phyloP scores from a whole-genome alignment of 2,888 invertebrate genomes.

The Druceiella hillmani region DNA sequence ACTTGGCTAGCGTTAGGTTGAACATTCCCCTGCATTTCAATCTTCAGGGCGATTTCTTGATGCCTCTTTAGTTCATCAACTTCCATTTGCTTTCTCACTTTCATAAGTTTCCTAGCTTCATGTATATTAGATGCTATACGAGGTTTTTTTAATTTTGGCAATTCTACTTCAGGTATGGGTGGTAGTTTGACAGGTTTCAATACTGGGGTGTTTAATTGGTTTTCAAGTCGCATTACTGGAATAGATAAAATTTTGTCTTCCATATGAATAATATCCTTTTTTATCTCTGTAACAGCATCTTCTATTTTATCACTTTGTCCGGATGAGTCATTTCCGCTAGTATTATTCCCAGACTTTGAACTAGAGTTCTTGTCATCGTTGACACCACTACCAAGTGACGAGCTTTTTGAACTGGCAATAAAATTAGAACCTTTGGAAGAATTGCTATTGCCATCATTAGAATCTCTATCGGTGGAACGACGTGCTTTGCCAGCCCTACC shows the following conservation, averaged over 20 bases:
- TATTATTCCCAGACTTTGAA: constrained; percentile 42
- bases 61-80: constrained; percentile 54
- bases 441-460: constrained; percentile 63
- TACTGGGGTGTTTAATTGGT: constrained; percentile 38
- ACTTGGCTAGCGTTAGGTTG: constrained; percentile 46
- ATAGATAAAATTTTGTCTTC: constrained; percentile 31
- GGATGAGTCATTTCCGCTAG: constrained; percentile 45
- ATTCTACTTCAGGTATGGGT: constrained; percentile 39
- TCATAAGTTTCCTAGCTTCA: constrained; percentile 61
- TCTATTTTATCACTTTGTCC: constrained; percentile 49
- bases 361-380: constrained; percentile 40
- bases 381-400: constrained; percentile 33
- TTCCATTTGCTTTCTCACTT: constrained; percentile 59
- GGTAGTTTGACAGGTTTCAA: constrained; percentile 35
- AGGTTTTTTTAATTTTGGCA: constrained; percentile 54
- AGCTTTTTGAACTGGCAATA: constrained; percentile 36
- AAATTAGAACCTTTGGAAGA: constrained; percentile 42
- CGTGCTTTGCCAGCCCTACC: constrained; percentile 59
- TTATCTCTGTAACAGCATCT: constrained; percentile 24
- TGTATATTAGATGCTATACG: constrained; percentile 63
- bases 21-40: constrained; percentile 48
- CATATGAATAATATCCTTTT: constrained; percentile 28
- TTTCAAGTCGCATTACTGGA: constrained; percentile 38
- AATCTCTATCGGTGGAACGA: constrained; percentile 73
- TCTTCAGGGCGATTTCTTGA: constrained; percentile 43